Base-by-base conservation (phyloP, 2,888 invertebrate genomes). In the Melieria picta region DNA sequence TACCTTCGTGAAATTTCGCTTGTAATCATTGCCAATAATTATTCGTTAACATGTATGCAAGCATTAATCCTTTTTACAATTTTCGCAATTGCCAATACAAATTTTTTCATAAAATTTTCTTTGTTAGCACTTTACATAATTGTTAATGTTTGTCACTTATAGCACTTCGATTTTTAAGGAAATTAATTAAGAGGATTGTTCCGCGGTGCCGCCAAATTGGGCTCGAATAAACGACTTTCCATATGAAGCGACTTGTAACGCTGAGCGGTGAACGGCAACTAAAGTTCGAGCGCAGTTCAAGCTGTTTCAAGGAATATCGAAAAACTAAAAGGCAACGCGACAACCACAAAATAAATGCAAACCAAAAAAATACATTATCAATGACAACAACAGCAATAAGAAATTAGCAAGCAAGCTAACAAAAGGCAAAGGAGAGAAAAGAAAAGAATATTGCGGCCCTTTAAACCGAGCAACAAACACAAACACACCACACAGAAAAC, bases 221-320 rank as follows among this genome's bases (percentile, higher is more conserved):
- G 63, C 61, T 69, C 62, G n/a, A 48, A 57, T 58, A 62, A 52
- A 65, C 47, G 9, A 43, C 55, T 65, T 48, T 72, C 61, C 30
- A 65, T 48, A 58, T 10, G 65, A 68, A 72, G 74, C 85, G 80
- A 85, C 85, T 84, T 81, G 82, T 80, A 84, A 80, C 85, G 83
- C 81, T 80, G 86, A 85, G 82, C 83, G 81, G 80, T 83, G 83
- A 82, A 84, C 81, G 80, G 82, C 85, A 83, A 85, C 85, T 85
- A 85, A 83, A 83, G 84, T 81, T 78, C 71, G 72, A 79, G 76
- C 77, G 79, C 82, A 80, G 79, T 78, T 78, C 79, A 78, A 79
- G 80, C 57, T 63, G 69, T 67, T 58, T 7, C 52, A 64, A 71
- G 62, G 69, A 77, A 78, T 79, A 82, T 82, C 76, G 79, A 58